Conservation (phyloP, 2,888 invertebrate species). For the Platycheirus albimanus region DNA sequence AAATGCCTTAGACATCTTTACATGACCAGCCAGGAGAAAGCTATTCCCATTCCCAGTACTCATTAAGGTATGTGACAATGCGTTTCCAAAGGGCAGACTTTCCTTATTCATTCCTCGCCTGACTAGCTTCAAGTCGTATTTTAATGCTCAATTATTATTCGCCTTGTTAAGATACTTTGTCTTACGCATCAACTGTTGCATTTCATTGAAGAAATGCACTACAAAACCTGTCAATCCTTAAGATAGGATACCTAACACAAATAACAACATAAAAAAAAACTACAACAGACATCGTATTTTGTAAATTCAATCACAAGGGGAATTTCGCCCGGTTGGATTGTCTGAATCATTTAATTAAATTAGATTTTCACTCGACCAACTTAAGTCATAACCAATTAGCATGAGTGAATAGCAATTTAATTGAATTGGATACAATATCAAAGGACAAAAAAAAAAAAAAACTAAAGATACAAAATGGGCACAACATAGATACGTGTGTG, state of each 20-base stretch:
- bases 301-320: conserved; percentile 26
- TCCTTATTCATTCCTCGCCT: no score
- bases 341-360: conserved; percentile 55
- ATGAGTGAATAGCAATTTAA: conserved; percentile 50
- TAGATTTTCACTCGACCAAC: conserved; percentile 53
- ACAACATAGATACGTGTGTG: conserved; percentile 20
- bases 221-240: conserved; percentile 31
- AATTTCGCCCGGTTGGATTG: conserved; percentile 59
- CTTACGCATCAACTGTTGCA: no score
- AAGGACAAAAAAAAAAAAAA: conserved; percentile 13
- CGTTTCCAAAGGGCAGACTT: no score
- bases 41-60: no score
- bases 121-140: no score
- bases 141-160: no score
- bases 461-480: conserved; percentile 26
- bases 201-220: no score
- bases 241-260: background rate
- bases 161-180: no score
- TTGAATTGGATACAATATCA: conserved; percentile 38
- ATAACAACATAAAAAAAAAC: conserved; percentile 4
- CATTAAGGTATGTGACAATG: no score
- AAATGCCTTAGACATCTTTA: no score
- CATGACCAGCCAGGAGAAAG: no score
- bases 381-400: conserved; percentile 67
- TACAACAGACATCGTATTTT: background rate